Conservation (phyloP, 2,113 vertebrate genomes). For the Donacobius atricapilla region DNA sequence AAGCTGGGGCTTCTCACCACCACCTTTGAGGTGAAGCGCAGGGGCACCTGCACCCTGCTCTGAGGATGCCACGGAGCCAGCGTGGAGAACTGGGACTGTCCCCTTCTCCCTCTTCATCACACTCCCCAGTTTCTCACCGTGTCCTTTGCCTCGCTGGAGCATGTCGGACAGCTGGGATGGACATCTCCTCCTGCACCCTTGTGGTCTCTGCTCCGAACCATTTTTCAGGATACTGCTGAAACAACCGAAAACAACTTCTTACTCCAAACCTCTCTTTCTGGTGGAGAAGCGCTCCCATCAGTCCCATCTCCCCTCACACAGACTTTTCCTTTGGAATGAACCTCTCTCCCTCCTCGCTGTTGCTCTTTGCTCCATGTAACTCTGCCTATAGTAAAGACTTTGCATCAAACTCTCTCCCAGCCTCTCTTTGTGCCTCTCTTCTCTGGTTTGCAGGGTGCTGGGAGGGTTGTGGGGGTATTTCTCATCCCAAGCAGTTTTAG, state of each 20-base stretch:
- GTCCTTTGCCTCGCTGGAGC: neutral
- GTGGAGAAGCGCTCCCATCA: neutral
- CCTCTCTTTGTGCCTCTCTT: neutral
- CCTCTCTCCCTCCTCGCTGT: neutral
- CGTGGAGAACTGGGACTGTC: neutral
- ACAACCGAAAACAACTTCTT: neutral
- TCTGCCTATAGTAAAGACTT: constrained; percentile 15
- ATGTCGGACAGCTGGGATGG: accelerated
- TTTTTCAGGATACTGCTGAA: neutral
- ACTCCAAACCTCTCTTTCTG: neutral
- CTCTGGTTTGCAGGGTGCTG: accelerated
- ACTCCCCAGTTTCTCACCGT: neutral
- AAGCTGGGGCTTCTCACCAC: constrained; percentile 74
- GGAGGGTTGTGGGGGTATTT: accelerated
- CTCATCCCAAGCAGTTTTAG: neutral
- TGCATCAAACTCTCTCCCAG: neutral
- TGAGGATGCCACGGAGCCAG: neutral
- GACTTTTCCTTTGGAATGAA: neutral
- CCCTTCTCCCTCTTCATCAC: neutral
- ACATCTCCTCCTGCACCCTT: neutral
- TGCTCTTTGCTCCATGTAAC: neutral
- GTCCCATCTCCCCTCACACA: accelerated
- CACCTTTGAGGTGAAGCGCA: constrained; percentile 43
- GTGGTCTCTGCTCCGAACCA: accelerated
- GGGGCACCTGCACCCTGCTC: constrained; percentile 62